These are phyloP conservation scores for Albula goreensis DNA, from an alignment of 2,113 vertebrate genomes.

Conservation along the genomic window DNA sequence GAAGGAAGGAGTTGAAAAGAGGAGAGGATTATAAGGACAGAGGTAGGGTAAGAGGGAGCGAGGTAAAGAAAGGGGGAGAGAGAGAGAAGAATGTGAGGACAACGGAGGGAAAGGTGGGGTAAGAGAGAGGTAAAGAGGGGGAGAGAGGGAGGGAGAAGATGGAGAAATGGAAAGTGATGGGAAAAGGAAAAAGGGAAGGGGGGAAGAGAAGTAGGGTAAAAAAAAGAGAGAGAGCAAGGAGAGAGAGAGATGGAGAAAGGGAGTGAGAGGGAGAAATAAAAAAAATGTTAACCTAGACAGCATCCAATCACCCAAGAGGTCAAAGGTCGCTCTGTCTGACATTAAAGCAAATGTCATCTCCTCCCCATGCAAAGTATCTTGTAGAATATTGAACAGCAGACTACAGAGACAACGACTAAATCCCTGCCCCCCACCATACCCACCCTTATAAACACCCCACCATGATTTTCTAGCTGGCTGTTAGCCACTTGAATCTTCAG, in stretches of 20 bases:
- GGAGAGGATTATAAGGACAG: not conserved
- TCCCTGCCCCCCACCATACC: not conserved
- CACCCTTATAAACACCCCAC: not conserved
- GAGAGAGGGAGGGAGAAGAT: not conserved
- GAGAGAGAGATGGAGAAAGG: not conserved
- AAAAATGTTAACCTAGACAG: not conserved
- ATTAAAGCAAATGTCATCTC: not conserved
- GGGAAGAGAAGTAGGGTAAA: not conserved
- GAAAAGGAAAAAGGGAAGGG: not conserved
- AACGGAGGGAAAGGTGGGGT: not conserved
- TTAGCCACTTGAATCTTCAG: not conserved
- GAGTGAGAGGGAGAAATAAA: not conserved
- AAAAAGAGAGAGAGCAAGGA: slow-evolving; percentile 42
- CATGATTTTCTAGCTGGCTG: not conserved
- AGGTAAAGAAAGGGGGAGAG: slow-evolving; percentile 17
- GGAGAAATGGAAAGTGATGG: not conserved
- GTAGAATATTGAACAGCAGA: not conserved
- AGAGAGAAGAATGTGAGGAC: not conserved
- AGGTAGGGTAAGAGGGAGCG: slow-evolving; percentile 29
- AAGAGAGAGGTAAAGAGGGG: slow-evolving; percentile 40
- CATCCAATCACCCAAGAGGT: not conserved
- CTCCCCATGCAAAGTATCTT: not conserved
- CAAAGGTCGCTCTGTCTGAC: not conserved
- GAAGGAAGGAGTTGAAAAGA: not conserved
- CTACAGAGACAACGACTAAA: not conserved